These are phyloP conservation scores for Cyphomyrus plagiostoma DNA, from an alignment of 2,113 vertebrate genomes.

Conservation along the genomic window DNA sequence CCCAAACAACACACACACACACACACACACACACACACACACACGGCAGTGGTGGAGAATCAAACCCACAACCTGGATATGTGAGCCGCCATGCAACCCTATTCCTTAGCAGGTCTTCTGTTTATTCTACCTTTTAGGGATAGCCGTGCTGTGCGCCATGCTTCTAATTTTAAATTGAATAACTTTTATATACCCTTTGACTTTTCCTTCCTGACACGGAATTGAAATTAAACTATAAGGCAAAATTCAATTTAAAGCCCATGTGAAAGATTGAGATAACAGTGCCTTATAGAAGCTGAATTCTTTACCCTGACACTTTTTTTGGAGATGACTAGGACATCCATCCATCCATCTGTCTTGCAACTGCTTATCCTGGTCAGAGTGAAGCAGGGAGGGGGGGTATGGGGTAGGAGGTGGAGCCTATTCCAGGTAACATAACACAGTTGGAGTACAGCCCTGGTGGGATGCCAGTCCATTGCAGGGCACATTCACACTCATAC, in stretches of 20 bases:
- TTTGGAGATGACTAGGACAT: background rate
- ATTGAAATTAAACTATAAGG: background rate
- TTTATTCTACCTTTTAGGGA: background rate
- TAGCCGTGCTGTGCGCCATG: background rate
- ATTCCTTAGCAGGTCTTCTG: background rate
- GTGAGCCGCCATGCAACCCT: background rate
- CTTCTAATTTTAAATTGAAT: background rate
- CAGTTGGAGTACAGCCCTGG: background rate
- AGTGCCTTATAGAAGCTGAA: background rate
- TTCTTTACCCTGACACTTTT: background rate
- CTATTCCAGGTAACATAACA: background rate
- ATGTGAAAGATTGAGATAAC: background rate
- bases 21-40: background rate
- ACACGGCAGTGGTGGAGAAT: background rate
- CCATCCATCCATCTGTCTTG: background rate
- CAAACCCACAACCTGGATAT: background rate
- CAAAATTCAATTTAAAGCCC: background rate
- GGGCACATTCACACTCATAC: background rate
- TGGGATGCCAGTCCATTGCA: background rate
- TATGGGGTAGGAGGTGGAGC: background rate
- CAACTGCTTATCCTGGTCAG: background rate
- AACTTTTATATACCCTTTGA: background rate
- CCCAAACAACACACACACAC: background rate
- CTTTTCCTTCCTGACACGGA: background rate
- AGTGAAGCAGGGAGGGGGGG: too few relatives aligned